Evolutionary conservation across 37 sponge, comb jelly and placozoan genomes (phyloP).

Genomic region (Chondrilla cf. caribensis): DNA sequence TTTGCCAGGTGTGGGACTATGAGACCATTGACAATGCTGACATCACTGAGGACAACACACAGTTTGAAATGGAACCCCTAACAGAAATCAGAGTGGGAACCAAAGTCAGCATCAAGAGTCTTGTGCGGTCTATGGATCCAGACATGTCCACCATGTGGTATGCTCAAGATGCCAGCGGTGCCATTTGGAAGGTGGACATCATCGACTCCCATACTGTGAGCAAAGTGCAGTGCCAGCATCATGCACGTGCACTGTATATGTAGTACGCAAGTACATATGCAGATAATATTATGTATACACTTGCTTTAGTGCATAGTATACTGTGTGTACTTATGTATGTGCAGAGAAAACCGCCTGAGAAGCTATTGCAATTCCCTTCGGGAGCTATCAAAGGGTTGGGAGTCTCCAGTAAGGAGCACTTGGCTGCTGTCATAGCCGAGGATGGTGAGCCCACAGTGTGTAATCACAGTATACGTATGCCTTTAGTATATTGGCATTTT

Average conservation of each 20-base stretch:
- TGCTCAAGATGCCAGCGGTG: constrained; percentile 94
- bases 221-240: neutral
- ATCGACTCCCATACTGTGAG: constrained; percentile 87
- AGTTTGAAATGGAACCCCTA: constrained; percentile 96
- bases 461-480: neutral
- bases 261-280: neutral
- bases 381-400: constrained; percentile 70
- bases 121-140: constrained; percentile 67
- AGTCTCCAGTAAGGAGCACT: constrained; percentile 58
- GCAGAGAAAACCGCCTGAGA: constrained; percentile 87
- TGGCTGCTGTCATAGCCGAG: constrained; percentile 63
- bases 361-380: constrained; percentile 80
- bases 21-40: constrained; percentile 99
- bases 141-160: constrained; percentile 92
- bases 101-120: constrained; percentile 74
- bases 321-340: neutral
- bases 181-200: constrained; percentile 95
- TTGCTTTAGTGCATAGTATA: no score
- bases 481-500: neutral
- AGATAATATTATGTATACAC: neutral
- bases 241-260: neutral
- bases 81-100: constrained; percentile 85
- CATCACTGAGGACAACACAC: constrained; percentile 88
- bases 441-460: no score
- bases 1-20: constrained; percentile 93